phyloP scores from a whole-genome alignment of 2,113 vertebrate species.

The Dolichotis patagonum region DNA sequence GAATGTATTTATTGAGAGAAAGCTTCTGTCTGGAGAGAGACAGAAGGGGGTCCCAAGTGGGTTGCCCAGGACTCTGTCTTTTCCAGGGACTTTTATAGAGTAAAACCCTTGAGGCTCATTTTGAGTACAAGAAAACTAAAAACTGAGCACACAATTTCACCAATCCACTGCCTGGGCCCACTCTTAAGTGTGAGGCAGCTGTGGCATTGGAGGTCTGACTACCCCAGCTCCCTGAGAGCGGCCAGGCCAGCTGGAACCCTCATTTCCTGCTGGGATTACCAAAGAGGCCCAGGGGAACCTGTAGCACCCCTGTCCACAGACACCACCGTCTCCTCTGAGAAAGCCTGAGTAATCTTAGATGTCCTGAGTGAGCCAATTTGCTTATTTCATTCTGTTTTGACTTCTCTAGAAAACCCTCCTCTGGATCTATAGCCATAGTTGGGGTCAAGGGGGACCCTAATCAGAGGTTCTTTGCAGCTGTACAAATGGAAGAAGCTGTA shows the following conservation, averaged over 20 bases:
- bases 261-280: neutral
- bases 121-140: neutral
- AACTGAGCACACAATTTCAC: neutral
- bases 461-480: neutral
- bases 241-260: neutral
- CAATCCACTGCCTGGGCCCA: neutral
- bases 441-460: neutral
- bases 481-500: neutral
- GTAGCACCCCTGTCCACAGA: neutral
- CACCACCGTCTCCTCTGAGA: neutral
- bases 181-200: neutral
- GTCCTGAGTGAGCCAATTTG: neutral
- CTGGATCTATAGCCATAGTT: neutral
- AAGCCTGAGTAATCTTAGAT: neutral
- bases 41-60: no score
- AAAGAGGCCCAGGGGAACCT: neutral
- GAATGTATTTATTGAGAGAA: no score
- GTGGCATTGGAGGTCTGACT: neutral
- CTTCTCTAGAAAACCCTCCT: neutral
- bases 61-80: no score
- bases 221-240: neutral
- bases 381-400: neutral
- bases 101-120: no score
- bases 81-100: no score
- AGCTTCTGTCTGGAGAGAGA: no score